Conservation (phyloP, 2,797 vertebrate genomes). For the Myotis pilosus region DNA sequence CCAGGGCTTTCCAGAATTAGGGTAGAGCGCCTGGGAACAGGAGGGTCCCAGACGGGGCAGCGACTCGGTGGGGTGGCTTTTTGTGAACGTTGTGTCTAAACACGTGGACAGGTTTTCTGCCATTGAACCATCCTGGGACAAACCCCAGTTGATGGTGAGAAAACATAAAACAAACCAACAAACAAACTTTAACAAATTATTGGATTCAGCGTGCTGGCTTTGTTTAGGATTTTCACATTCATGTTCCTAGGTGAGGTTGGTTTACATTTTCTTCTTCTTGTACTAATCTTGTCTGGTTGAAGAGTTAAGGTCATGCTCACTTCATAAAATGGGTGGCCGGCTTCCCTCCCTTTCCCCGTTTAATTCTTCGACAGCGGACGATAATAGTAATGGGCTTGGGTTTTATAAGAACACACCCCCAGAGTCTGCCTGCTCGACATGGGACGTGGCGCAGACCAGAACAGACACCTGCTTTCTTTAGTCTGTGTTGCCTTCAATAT, state of each 20-base stretch:
- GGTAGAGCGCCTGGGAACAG: background rate
- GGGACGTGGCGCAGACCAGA: background rate
- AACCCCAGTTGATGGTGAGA: background rate
- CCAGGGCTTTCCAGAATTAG: background rate
- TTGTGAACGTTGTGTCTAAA: background rate
- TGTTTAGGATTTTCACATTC: background rate
- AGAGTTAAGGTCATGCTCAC: background rate
- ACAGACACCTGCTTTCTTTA: slow-evolving; percentile 41
- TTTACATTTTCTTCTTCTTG: slow-evolving; percentile 4
- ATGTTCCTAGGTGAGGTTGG: background rate
- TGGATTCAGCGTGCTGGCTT: background rate
- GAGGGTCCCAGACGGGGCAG: background rate
- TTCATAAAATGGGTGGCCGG: background rate
- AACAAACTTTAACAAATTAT: background rate
- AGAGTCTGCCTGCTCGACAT: background rate
- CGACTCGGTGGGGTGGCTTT: background rate
- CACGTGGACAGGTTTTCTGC: background rate
- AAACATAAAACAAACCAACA: background rate
- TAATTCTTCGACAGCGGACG: background rate
- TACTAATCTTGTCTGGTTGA: background rate
- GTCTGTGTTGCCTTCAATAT: slow-evolving; percentile 34
- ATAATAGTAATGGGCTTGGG: slow-evolving; percentile 46
- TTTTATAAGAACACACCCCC: slow-evolving; percentile 45
- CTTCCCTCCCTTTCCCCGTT: background rate
- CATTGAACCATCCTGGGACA: background rate